These are phyloP conservation scores for Tursiops truncatus DNA, from an alignment of 2,113 vertebrate species.

Conservation along the genomic window DNA sequence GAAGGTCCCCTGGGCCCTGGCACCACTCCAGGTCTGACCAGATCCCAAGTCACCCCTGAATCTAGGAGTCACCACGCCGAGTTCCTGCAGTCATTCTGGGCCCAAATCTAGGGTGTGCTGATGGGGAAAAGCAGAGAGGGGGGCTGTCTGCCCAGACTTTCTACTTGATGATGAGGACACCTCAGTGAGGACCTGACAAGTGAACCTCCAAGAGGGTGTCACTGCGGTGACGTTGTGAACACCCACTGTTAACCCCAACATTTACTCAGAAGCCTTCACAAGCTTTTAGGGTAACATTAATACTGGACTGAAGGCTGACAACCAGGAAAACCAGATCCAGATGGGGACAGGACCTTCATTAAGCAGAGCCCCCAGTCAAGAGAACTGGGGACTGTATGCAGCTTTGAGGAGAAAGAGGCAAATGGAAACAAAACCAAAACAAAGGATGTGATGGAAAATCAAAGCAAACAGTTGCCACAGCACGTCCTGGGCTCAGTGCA, in stretches of 20 bases:
- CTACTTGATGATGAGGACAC: not conserved
- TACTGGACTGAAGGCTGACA: not conserved
- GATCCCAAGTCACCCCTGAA: not conserved
- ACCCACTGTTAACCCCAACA: not conserved
- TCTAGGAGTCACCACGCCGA: not conserved
- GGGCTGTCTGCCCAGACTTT: not conserved
- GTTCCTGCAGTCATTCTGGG: not conserved
- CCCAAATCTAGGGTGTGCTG: not conserved
- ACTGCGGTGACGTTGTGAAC: fast-evolving
- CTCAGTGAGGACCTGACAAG: not conserved
- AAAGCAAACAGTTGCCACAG: not conserved
- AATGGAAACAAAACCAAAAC: not conserved
- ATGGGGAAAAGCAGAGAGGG: not conserved
- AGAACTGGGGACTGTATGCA: not conserved
- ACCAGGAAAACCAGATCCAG: not conserved
- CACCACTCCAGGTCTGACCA: not conserved
- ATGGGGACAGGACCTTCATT: not conserved
- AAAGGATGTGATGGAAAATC: not conserved
- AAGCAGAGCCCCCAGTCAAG: not conserved
- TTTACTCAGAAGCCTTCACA: not conserved
- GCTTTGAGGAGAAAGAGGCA: not conserved
- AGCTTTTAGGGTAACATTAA: not conserved
- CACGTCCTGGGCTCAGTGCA: not conserved
- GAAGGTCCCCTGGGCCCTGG: not conserved
- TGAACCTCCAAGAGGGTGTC: not conserved